Conservation (phyloP, 2,888 invertebrate genomes). For the Plebejus anna region DNA sequence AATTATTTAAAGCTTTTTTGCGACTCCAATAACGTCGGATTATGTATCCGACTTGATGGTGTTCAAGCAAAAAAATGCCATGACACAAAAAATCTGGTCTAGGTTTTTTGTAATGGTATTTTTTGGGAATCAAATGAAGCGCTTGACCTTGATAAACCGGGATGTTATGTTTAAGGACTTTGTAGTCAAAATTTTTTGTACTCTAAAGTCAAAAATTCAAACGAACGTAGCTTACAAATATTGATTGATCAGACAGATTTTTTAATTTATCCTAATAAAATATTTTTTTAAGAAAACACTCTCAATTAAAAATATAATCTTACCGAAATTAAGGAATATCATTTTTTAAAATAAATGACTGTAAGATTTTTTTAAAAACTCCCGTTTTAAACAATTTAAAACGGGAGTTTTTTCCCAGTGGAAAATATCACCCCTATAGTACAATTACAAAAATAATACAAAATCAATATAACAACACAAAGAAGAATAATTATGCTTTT, state of each 20-base stretch:
- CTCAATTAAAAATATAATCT: no score
- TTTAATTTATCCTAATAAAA: neutral
- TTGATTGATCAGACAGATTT: neutral
- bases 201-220: neutral
- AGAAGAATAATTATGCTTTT: no score
- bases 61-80: neutral
- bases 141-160: neutral
- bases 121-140: neutral
- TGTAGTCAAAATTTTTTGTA: neutral
- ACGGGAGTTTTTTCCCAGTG: no score
- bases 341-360: no score
- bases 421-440: no score
- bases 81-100: constrained; percentile 7
- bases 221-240: neutral
- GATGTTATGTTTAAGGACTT: neutral
- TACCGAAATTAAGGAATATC: no score
- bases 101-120: neutral
- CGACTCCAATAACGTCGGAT: constrained; percentile 58
- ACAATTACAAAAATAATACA: no score
- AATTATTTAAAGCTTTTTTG: constrained; percentile 72
- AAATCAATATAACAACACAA: no score
- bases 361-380: no score
- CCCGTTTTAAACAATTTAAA: no score
- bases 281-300: no score
- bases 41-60: constrained; percentile 23